These are phyloP conservation scores for Ctenosaura bakeri DNA, from an alignment of 2,797 vertebrate genomes.

Conservation along the genomic window DNA sequence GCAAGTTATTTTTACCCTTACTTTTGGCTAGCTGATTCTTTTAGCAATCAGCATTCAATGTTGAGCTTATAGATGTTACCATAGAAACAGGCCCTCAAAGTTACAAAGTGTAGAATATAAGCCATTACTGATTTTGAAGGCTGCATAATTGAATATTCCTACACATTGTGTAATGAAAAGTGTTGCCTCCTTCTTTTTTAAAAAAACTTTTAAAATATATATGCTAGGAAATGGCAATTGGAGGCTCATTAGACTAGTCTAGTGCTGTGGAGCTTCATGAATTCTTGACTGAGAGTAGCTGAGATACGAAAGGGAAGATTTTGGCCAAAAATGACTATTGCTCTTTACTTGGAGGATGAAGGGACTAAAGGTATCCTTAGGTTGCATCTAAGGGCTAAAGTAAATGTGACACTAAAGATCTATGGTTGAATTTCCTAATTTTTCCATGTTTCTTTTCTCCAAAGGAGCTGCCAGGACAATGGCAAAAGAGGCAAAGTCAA, in stretches of 20 bases:
- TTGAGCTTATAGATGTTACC: slow-evolving; percentile 36
- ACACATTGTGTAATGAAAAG: slow-evolving; percentile 59
- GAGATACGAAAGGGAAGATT: background rate
- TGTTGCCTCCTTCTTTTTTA: background rate
- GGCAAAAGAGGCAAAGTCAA: background rate
- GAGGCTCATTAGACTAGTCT: background rate
- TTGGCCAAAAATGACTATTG: background rate
- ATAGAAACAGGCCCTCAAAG: slow-evolving; percentile 54
- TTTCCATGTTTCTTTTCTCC: background rate
- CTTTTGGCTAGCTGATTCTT: slow-evolving; percentile 42
- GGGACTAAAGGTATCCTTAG: background rate
- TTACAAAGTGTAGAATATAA: slow-evolving; percentile 40
- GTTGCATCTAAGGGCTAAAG: background rate
- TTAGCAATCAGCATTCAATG: slow-evolving; percentile 45
- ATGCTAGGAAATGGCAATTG: background rate
- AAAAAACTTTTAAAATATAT: slow-evolving; percentile 31
- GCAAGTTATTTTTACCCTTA: slow-evolving; percentile 32
- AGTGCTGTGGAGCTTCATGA: background rate
- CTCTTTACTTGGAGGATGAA: background rate
- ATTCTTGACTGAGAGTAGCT: too few relatives aligned
- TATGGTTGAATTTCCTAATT: background rate
- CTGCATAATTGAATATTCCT: background rate
- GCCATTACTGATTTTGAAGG: slow-evolving; percentile 54
- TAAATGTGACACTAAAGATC: background rate
- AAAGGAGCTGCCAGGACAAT: background rate